Evolutionary conservation across 1,140 invertebrate genomes (phyloP), one percentile per base, ranked within the genome.

Genomic region (Littorina saxatilis): DNA sequence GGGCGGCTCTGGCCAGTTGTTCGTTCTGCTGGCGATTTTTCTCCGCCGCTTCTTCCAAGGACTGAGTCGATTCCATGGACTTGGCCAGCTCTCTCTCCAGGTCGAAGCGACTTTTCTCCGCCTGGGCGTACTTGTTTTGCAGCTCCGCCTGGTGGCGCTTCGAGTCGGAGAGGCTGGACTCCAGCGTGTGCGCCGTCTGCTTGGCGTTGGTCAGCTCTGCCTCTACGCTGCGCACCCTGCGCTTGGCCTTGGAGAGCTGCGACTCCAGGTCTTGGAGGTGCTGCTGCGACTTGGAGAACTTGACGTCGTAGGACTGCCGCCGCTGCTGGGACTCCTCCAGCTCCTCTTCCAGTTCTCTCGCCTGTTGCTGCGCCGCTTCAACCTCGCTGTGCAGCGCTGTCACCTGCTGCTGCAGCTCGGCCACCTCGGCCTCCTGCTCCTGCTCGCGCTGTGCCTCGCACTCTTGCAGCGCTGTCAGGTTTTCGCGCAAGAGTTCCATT

Each of bases 401-500:
- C 23, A 52, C 50, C 35, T 68, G 58, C 29, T 77, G 39, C 52
- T 82, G 74, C 47, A 81, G 61, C 32, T 76, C 58, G 5, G 27
- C 47, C 35, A 55, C 32, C 23, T 50, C 52, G 32, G 35, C 68
- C 23, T 70, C 50, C 32, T 32, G 43, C 70, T 81, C 47, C 55
- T 55, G 40, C 29, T 27, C 13, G 15, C 47, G 63, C 50, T 37
- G 61, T n/a, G 47, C 70, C 32, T 55, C 47, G 2, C 39, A 70
- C 35, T 81, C 70, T 43, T 84, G 74, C 37, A 81, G 52, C 29
- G 77, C 50, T 1, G 58, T 52, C 43, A 80, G 75, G 43, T 87
- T 74, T 40, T 81, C 80, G 37, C 81, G 63, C 50, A 70, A 50
- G 63, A 79, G 77, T 58, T 83, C 20, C 5, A 27, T 20, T 52